Base-by-base conservation (phyloP, 2,113 vertebrate genomes). In the Naja naja region DNA sequence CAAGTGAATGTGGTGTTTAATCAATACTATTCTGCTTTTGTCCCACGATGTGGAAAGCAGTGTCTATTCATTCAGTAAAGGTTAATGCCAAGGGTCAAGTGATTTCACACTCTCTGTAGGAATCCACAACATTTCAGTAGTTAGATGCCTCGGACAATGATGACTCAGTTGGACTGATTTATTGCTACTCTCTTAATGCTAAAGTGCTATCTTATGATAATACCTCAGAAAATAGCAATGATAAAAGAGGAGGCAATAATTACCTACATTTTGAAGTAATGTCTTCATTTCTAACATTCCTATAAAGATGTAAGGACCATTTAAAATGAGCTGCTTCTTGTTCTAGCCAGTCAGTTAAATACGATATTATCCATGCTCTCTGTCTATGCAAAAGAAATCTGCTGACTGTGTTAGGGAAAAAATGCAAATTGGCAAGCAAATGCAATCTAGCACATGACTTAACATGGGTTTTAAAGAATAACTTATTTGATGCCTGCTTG, bases 31-130 rank as follows among this genome's bases (percentile, higher is more conserved):
- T 98, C 98, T 98, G 97, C 98, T 98, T 98, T 99, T 99, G 98
- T 99, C 98, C 98, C 97, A 97, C 95, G 97, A 98, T 97, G 98
- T 98, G 98, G 98, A 98, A 98, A 98, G 97, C 98, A 97, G 97
- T 97, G 97, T 98, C 98, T 98, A 98, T 99, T 98, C 98, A 98
- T 98, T 98, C 97, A 98, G 97, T 98, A 99, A 98, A 99, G 98
- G 99, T 99, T 99, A 99, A 99, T 99, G 98, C 98, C 98, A 98
- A 97, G 98, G 99, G 99, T 99, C 99, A 99, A 99, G 99, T 99
- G 99, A 99, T 99, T 99, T 99, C 98, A 99, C 99, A 99, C 98
- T 98, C 97, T 98, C 98, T 94, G 97, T 98, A 98, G 98, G 98
- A 98, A 98, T n/a, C 98, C 98, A 98, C 98, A 98, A 96, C 98